A percentile compares a stretch with the other conserved stretches of the same genome.
phyloP scores from a whole-genome alignment of 2,888 invertebrate genomes.

The Brachyptera risi region DNA sequence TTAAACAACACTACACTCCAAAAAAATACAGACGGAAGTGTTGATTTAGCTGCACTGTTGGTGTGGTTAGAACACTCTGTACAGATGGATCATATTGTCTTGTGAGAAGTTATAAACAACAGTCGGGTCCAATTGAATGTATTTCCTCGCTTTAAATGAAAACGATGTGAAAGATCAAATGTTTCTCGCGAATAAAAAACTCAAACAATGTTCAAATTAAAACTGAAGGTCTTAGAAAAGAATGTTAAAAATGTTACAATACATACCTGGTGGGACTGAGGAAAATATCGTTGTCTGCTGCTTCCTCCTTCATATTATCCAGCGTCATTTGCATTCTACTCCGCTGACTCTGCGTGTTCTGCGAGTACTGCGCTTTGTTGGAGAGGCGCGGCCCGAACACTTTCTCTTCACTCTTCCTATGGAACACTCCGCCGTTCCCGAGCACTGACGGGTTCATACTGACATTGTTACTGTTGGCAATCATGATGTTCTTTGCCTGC shows the following conservation, averaged over 20 bases:
- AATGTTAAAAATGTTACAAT: too few relatives aligned
- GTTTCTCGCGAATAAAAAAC: too few relatives aligned
- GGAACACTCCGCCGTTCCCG: slow-evolving; percentile 12
- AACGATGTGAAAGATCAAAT: too few relatives aligned
- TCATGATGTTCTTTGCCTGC: slow-evolving; percentile 24
- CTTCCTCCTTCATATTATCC: slow-evolving; percentile 56
- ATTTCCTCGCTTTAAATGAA: neutral
- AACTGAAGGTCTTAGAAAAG: too few relatives aligned
- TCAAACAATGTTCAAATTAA: too few relatives aligned
- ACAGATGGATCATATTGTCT: too few relatives aligned
- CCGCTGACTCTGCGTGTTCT: slow-evolving; percentile 29
- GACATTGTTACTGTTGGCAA: slow-evolving; percentile 8
- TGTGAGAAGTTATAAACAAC: too few relatives aligned
- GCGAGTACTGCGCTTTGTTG: neutral
- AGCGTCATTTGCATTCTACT: slow-evolving; percentile 39
- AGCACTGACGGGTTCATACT: slow-evolving; percentile 9
- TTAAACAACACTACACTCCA: too few relatives aligned
- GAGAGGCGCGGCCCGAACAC: neutral
- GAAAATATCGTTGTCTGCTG: slow-evolving; percentile 67
- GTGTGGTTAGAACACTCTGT: too few relatives aligned
- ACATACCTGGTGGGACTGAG: slow-evolving; percentile 59
- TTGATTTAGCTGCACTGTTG: too few relatives aligned
- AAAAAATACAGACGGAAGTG: too few relatives aligned
- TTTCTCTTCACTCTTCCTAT: slow-evolving; percentile 25
- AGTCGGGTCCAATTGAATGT: too few relatives aligned